Evolutionary conservation across 2,888 invertebrate genomes (phyloP).

Genomic region (Fragum fragum): DNA sequence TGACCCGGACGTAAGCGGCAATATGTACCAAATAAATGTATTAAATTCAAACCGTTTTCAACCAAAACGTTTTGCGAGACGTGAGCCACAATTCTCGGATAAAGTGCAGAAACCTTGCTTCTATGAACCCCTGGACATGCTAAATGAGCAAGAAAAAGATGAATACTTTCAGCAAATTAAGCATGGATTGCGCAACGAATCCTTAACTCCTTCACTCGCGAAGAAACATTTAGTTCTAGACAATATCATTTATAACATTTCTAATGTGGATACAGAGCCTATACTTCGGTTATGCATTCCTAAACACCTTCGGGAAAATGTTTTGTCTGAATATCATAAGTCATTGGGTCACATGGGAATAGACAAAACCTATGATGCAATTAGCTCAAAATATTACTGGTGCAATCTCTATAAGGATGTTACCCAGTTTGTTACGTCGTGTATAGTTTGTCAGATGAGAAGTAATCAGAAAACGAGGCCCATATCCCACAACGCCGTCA

Average conservation of each 20-base stretch:
- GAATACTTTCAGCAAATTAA: constrained; percentile 13
- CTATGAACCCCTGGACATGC: constrained; percentile 12
- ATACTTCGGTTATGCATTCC: neutral
- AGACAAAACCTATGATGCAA: constrained; percentile 21
- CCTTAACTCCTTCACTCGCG: neutral
- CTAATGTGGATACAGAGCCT: constrained; percentile 4
- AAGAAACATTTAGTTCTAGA: constrained; percentile 1
- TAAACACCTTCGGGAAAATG: neutral
- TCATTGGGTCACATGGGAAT: constrained; percentile 7
- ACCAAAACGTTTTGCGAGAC: neutral
- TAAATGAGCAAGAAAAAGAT: constrained; percentile 23
- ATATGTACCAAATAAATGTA: neutral
- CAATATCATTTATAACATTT: constrained; percentile 3
- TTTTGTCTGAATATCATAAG: constrained; percentile 7
- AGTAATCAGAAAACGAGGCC: constrained; percentile 9
- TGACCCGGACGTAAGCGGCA: neutral
- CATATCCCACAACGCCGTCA: constrained; percentile 8
- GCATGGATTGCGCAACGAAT: neutral
- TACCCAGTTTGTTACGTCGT: neutral
- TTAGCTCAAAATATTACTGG: constrained; percentile 11
- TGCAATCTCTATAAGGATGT: constrained; percentile 10
- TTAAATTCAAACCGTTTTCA: neutral
- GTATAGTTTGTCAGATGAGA: constrained; percentile 1
- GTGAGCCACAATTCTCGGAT: neutral
- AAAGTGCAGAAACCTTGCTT: constrained; percentile 7